Conservation (phyloP, 2,113 vertebrate species). For the Podarcis raffonei region DNA sequence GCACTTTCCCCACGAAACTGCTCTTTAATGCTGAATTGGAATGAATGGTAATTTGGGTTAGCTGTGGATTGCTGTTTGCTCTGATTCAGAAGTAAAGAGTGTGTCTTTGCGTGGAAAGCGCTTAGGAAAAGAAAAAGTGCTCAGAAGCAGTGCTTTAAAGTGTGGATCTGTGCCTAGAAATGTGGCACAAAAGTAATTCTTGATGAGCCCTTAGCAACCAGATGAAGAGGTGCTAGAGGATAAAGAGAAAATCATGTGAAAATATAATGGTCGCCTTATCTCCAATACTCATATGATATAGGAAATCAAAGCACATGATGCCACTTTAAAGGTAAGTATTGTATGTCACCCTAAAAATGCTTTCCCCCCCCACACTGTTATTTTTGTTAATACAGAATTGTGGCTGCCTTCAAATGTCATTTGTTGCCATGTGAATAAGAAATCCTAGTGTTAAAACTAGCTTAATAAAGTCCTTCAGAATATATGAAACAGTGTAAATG, state of each 20-base stretch:
- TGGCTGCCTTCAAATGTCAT: not conserved
- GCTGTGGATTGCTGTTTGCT: no score
- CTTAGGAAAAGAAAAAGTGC: no score
- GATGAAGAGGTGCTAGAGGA: not conserved
- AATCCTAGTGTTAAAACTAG: not conserved
- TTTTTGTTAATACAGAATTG: not conserved
- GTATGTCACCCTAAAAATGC: not conserved
- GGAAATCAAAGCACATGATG: not conserved
- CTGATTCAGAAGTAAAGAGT: no score
- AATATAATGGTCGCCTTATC: not conserved
- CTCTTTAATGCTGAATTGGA: no score
- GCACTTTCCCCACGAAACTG: no score
- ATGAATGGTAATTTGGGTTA: no score
- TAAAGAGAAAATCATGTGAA: not conserved
- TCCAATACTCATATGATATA: not conserved
- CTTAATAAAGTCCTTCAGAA: slow-evolving; percentile 13
- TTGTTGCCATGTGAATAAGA: slow-evolving; percentile 5
- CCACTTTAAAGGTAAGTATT: not conserved
- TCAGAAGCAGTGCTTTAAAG: no score
- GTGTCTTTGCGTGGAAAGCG: no score
- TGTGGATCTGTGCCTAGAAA: no score
- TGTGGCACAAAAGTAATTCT: no score
- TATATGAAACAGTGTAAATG: not conserved
- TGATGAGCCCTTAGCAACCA: not conserved
- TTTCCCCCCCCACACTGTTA: not conserved